Evolutionary conservation across 1,140 invertebrate species (phyloP), one percentile per base, ranked within the genome.

Genomic region (Dolichoris vasculosae): DNA sequence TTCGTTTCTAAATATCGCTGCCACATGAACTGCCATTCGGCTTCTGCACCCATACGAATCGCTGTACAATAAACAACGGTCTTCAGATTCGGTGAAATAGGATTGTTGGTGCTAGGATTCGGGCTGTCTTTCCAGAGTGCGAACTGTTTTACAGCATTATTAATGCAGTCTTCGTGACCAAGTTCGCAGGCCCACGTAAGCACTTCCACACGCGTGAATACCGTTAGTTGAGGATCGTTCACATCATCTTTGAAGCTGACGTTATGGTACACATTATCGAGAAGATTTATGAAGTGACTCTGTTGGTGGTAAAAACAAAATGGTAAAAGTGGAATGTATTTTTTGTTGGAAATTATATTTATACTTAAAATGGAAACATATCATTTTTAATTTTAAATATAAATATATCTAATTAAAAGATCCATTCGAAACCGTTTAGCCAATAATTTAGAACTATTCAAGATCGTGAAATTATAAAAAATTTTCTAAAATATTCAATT

Each of bases 21-120:
- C 95, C 97, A 97, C 0, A 96, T 95, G 90, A 98, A 98, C 46
- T 97, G 94, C 97, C 97, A 99, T 89, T 98, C 97, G 8, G 94
- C 92, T 82, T 96, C 95, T 0, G 96, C 95, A 4, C 98, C 98
- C 23, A 96, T 94, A 82, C 95, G 94, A 9, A 99, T 96, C 0
- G 97, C 97, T 0, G 96, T 96, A 88, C 97, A 98, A 90, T 98
- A 98, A 9, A 98, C 96, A 0, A 96, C 95, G 30, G 94, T 94
- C 69, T 97, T 96, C 26, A 98, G 91, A 90, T 98, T 97, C 8
- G 96, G 95, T 9, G 97, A 96, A 85, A 98, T 97, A 95, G 96
- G 96, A 91, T 96, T 97, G 86, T 95, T 94, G 6, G 92, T 90
- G 89, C 96, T 95, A 6, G 96, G 96, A 91, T 96, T 94, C 0